A percentile compares a stretch with the other conserved stretches of the same genome.
These are phyloP conservation scores for Solen grandis DNA, from an alignment of 1,140 invertebrate species.

Conservation along the genomic window DNA sequence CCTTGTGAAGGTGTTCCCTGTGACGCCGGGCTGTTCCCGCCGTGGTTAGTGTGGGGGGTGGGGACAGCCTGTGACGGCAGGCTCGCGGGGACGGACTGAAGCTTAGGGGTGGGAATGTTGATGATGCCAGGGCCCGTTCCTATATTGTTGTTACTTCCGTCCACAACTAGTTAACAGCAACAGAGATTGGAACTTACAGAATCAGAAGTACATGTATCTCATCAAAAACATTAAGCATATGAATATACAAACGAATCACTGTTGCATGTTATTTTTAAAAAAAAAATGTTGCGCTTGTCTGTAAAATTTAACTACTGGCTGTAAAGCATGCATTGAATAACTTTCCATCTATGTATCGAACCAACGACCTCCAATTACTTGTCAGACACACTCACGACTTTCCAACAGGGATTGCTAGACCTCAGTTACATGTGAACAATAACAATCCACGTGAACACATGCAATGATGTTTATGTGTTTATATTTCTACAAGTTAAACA, in stretches of 20 bases:
- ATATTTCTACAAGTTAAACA: too few relatives aligned
- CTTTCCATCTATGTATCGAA: neutral
- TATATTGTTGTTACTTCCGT: neutral
- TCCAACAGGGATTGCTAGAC: too few relatives aligned
- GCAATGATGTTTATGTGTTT: too few relatives aligned
- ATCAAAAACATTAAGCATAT: neutral
- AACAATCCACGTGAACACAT: too few relatives aligned
- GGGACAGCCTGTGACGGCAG: constrained; percentile 30
- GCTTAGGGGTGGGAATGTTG: constrained; percentile 38
- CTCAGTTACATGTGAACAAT: too few relatives aligned
- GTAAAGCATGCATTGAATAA: neutral
- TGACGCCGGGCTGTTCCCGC: too few relatives aligned
- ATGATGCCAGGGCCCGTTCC: constrained; percentile 20
- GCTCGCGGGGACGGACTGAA: constrained; percentile 8
- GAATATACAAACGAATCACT: neutral
- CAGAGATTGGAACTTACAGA: too few relatives aligned
- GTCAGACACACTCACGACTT: too few relatives aligned
- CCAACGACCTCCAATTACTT: too few relatives aligned
- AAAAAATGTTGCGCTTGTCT: neutral
- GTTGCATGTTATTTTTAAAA: neutral
- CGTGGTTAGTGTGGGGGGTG: too few relatives aligned
- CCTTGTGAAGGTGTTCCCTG: too few relatives aligned
- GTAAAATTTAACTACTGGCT: neutral
- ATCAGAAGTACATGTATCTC: neutral
- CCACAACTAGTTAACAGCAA: constrained; percentile 36